Conservation (phyloP, 2,888 invertebrate species). For the Philaethria dido region DNA sequence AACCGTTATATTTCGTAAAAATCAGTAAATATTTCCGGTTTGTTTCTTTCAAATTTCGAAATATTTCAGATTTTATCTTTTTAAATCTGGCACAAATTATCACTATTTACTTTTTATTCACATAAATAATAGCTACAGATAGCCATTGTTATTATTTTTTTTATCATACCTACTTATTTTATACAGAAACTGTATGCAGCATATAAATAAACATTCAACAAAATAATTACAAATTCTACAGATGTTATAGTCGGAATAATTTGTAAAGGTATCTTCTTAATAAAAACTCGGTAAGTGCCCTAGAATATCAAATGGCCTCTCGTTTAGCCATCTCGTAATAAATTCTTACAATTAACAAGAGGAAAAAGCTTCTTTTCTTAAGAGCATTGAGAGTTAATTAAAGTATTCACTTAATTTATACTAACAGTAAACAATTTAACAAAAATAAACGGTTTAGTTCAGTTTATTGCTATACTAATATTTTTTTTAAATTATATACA, state of each 20-base stretch:
- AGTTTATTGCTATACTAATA: not conserved
- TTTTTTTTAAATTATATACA: too few relatives aligned
- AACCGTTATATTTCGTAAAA: too few relatives aligned
- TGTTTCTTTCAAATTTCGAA: too few relatives aligned
- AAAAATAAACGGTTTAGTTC: conserved; percentile 30
- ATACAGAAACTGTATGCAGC: not conserved
- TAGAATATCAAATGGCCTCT: conserved; percentile 28
- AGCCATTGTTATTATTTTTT: too few relatives aligned
- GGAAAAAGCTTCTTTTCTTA: conserved; percentile 33
- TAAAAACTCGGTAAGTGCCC: conserved; percentile 20
- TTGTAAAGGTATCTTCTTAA: conserved; percentile 1
- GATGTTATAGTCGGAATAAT: conserved; percentile 8
- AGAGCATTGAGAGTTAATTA: conserved; percentile 36
- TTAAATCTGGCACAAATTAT: too few relatives aligned
- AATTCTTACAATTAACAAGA: conserved; percentile 34
- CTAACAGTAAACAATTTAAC: conserved; percentile 29
- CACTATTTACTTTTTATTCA: too few relatives aligned
- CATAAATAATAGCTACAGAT: too few relatives aligned
- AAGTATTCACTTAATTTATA: conserved; percentile 37
- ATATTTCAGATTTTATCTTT: too few relatives aligned
- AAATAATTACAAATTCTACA: not conserved
- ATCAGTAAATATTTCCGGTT: too few relatives aligned
- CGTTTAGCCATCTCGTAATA: conserved; percentile 30
- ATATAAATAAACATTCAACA: not conserved
- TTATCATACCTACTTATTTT: not conserved